Percentiles rank a stretch among this genome's conserved stretches.
Conservation (phyloP, 2,888 invertebrate species). For the Chaetogeoica ovagalla region DNA sequence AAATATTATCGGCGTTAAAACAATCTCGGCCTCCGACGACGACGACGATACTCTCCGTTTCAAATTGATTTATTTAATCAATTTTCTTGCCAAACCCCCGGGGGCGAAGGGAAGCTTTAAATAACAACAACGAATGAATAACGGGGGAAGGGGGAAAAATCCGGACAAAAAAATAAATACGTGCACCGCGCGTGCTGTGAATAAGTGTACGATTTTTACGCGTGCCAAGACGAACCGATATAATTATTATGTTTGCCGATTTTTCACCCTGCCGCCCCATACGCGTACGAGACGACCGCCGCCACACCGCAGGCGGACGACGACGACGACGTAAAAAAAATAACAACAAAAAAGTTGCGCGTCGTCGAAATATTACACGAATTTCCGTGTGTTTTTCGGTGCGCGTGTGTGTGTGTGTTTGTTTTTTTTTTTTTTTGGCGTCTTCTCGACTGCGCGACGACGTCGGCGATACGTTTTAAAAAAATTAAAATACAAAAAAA, state of each 20-base stretch:
- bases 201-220: background rate
- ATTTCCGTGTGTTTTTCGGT: too few relatives aligned
- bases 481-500: constrained; percentile 15
- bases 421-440: constrained; percentile 40
- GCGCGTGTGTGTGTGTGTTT: constrained; percentile 8
- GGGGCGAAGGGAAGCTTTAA: constrained; percentile 21
- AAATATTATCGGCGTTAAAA: constrained; percentile 52
- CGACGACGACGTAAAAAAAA: background rate
- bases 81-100: constrained; percentile 49
- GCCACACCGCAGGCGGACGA: background rate
- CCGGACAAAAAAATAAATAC: background rate
- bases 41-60: background rate
- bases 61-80: constrained; percentile 52
- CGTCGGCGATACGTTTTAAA: constrained; percentile 31
- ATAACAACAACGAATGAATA: background rate
- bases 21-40: constrained; percentile 36
- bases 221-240: background rate
- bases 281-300: background rate
- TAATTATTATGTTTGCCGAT: background rate
- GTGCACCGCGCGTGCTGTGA: background rate
- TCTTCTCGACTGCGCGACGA: constrained; percentile 32
- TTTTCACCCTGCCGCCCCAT: too few relatives aligned
- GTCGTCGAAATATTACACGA: constrained; percentile 3
- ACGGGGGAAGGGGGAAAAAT: too few relatives aligned
- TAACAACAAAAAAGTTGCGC: background rate